These are phyloP conservation scores for Montifringilla adamsi DNA, from an alignment of 2,113 vertebrate genomes.

Conservation along the genomic window DNA sequence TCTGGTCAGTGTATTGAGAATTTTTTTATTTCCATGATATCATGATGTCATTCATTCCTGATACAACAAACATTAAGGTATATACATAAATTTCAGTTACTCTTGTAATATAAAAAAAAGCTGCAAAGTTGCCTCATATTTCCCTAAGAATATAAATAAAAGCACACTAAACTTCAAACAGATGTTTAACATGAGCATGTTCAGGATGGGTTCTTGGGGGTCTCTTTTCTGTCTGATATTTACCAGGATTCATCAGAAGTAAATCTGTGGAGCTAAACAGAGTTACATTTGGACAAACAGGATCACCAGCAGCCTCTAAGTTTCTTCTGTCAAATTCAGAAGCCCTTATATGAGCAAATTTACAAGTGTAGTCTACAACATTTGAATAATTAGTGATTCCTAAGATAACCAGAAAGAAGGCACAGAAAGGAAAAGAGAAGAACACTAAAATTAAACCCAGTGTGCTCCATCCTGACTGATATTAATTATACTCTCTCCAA, in stretches of 20 bases:
- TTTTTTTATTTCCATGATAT: not conserved
- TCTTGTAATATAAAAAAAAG: not conserved
- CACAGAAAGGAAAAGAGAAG: not conserved
- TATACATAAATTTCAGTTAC: not conserved
- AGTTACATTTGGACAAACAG: not conserved
- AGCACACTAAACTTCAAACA: not conserved
- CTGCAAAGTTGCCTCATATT: not conserved
- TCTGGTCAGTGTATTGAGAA: not conserved
- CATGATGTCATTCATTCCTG: not conserved
- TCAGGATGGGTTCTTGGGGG: not conserved
- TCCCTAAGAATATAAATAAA: not conserved
- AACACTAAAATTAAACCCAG: not conserved
- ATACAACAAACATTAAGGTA: not conserved
- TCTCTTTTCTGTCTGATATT: not conserved
- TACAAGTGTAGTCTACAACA: not conserved
- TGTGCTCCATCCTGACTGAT: not conserved
- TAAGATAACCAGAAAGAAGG: not conserved
- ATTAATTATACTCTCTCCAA: not conserved
- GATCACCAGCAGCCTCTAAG: not conserved
- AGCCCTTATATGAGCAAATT: not conserved
- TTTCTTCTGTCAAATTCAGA: not conserved
- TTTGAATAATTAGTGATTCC: not conserved
- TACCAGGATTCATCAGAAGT: not conserved
- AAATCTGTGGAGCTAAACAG: not conserved
- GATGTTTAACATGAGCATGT: not conserved